Base-by-base conservation (phyloP, 64 coral and sea anemone species). In the Exaiptasia diaphana region DNA sequence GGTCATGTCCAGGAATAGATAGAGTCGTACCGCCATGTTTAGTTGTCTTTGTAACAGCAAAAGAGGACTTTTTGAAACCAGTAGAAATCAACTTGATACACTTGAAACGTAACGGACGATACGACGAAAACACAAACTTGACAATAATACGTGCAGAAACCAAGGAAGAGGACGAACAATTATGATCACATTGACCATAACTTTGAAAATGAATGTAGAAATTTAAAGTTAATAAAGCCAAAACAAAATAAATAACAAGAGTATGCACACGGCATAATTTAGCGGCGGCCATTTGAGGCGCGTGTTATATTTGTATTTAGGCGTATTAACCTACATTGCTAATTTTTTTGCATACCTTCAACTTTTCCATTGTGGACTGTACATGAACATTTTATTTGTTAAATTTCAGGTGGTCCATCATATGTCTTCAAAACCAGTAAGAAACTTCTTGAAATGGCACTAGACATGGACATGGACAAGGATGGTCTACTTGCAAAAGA, bases 391-490 rank as follows among this genome's bases (percentile, higher is more conserved):
- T 15, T 12, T 54, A 20, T 54, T 5, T 20, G 15, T 54, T 15
- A 54, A 7, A 46, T 15, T 46, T 6, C 14, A 54, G 44, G 79
- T 31, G 79, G 46, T 36, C 61, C 48, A 6, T 80, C 52, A 39
- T 83, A 70, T 55, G 50, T 72, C 18, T 83, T 83, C 50, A 83
- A 83, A 46, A 71, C 65, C 21, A 83, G 80, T 58, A 54, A 83
- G 41, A 75, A 1, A 54, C 73, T 24, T 21, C 64, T 88, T 8
- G 15, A 60, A 5, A 58, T 88, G 74, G 85, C 73, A 27, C 31
- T 88, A 15, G 73, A 70, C 74, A 88, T 88, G 74, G 85, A 88
- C 20, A 88, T 12, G 15, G 74, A 88, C 52, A 29, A 15, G 20
- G 72, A 67, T 18, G 75, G 85, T 59, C 5, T 58, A 30, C 76